These are phyloP conservation scores for Tiphia femorata DNA, from an alignment of 2,888 invertebrate species.

Conservation along the genomic window DNA sequence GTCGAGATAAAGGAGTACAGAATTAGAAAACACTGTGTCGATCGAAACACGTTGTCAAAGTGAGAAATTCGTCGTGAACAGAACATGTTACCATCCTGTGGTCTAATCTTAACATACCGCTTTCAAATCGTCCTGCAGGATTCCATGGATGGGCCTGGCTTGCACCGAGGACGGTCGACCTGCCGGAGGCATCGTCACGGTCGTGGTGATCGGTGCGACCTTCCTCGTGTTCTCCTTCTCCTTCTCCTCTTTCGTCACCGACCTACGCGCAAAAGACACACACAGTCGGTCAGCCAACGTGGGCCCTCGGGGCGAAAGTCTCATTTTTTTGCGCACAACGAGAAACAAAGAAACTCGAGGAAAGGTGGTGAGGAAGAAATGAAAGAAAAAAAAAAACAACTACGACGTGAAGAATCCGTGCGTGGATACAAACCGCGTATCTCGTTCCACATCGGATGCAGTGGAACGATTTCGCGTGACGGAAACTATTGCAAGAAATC, in stretches of 20 bases:
- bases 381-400: slow-evolving; percentile 51
- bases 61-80: no score
- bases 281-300: not conserved
- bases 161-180: slow-evolving; percentile 66
- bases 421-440: slow-evolving; percentile 27
- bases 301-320: not conserved
- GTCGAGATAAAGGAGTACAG: no score
- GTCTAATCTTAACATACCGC: slow-evolving; percentile 56
- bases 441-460: no score
- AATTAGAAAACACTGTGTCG: no score
- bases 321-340: not conserved
- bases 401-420: slow-evolving; percentile 50
- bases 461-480: no score
- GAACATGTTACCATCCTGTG: no score
- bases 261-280: slow-evolving; percentile 70
- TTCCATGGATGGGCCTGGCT: slow-evolving; percentile 60
- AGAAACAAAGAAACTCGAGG: slow-evolving; percentile 5
- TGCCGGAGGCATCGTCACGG: slow-evolving; percentile 57
- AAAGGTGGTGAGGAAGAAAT: slow-evolving; percentile 46
- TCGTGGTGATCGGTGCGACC: slow-evolving; percentile 56
- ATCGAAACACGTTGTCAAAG: no score
- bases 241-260: slow-evolving; percentile 87
- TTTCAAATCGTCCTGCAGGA: slow-evolving; percentile 59
- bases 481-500: no score
- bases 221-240: slow-evolving; percentile 88